Evolutionary conservation across 64 coral and sea anemone species (phyloP).

Genomic region (Cladopsammia gracilis): DNA sequence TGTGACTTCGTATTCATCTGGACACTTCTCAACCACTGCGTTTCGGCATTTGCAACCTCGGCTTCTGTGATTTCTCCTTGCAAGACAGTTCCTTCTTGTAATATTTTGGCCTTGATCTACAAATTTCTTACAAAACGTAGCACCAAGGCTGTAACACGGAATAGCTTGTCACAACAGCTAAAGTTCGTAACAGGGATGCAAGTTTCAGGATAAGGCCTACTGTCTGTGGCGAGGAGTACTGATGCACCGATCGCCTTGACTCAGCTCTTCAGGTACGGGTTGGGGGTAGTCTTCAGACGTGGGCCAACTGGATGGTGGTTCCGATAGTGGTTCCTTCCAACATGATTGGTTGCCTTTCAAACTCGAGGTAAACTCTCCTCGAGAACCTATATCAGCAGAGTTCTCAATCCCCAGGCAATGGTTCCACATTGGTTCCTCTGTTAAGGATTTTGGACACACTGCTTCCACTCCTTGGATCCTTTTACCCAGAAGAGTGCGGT

Average conservation of each 20-base stretch:
- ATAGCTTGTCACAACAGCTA: conserved; percentile 41
- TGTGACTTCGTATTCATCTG: conserved; percentile 48
- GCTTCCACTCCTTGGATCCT: conserved; percentile 31
- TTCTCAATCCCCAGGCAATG: conserved; percentile 40
- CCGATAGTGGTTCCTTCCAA: conserved; percentile 16
- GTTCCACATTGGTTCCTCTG: conserved; percentile 7
- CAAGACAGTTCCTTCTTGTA: background rate
- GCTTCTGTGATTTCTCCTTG: conserved; percentile 13
- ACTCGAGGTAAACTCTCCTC: background rate
- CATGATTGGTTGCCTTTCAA: background rate
- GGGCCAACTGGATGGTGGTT: conserved; percentile 4
- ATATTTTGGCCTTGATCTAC: conserved; percentile 16
- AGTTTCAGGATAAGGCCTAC: background rate
- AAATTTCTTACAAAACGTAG: conserved; percentile 35
- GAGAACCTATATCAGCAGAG: conserved; percentile 30
- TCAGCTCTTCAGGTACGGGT: background rate
- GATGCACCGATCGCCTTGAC: background rate
- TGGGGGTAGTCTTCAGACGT: background rate
- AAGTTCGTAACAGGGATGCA: conserved; percentile 24
- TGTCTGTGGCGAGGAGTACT: background rate
- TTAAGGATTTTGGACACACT: conserved; percentile 59
- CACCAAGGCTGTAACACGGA: conserved; percentile 65
- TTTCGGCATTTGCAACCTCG: conserved; percentile 39
- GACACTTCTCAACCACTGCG: conserved; percentile 52
- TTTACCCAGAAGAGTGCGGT: conserved; percentile 59